Evolutionary conservation across 2,797 vertebrate genomes (phyloP), one percentile per base, ranked within the genome.

Genomic region (Hemitrygon akajei): DNA sequence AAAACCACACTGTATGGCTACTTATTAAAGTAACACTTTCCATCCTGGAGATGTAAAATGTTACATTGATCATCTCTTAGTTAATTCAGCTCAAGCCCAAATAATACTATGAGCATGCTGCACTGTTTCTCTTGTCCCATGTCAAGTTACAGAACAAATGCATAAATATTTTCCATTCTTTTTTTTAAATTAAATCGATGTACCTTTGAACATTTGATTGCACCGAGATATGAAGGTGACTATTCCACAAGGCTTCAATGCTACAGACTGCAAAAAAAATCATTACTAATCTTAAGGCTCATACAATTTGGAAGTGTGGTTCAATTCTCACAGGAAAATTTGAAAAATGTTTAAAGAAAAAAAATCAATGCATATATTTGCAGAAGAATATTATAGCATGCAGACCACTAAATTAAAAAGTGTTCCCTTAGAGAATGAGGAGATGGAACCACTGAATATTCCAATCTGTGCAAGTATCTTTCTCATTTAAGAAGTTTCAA

Each of bases 291-390:
- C 71, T 93, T 73, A 56, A 93, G 71, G 27, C 40, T 93, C 40
- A 30, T 93, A 93, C 27, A 56, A 93, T 47, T 75, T 75, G 91
- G 34, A 93, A 76, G 11, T 18, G 27, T 76, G 71, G 71, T 93
- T 93, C 71, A 93, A 93, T 93, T 93, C 73, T 56, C 37, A 56
- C 34, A 56, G 91, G 14, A 75, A 75, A 47, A 93, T 75, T 75
- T 93, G 91, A 93, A 93, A 93, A 93, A 93, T 93, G 91, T 93
- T 27, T 16, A 27, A 58, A 75, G 91, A 30, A 89, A 63, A 73
- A 93, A 93, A 93, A 93, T 93, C 91, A 93, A 93, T 93, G 71
- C 71, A 93, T 93, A 93, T 93, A 76, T 76, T 93, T 93, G 91
- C 91, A 93, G 40, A 11, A 75, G 91, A 75, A 93, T 75, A 75